Percentiles rank a stretch among this genome's conserved stretches.
These are phyloP conservation scores for Platycnemis pennipes DNA, from an alignment of 2,888 invertebrate genomes.

Conservation along the genomic window DNA sequence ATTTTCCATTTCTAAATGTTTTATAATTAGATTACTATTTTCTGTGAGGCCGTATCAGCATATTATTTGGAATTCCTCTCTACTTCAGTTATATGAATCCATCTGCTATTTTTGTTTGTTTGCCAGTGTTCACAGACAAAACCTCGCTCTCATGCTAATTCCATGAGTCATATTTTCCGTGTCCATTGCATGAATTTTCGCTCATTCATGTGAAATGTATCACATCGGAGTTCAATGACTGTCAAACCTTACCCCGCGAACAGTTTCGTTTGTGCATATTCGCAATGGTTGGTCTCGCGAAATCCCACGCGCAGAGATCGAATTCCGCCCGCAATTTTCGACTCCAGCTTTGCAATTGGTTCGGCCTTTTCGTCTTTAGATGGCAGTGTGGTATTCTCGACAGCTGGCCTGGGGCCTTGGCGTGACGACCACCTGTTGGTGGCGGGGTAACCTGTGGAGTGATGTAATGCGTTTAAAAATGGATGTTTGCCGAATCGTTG, in stretches of 20 bases:
- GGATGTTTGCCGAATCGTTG: constrained; percentile 27
- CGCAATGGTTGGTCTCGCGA: background rate
- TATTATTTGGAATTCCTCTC: background rate
- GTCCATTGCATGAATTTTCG: background rate
- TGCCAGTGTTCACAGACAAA: background rate
- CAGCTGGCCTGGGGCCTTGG: background rate
- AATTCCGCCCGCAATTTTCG: background rate
- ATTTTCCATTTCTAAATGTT: background rate
- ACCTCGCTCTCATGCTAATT: background rate
- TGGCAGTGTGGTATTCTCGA: background rate
- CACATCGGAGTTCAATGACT: background rate
- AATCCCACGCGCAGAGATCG: background rate
- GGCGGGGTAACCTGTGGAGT: constrained; percentile 37
- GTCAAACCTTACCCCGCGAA: background rate
- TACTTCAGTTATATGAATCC: background rate
- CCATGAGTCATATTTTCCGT: background rate
- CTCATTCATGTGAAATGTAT: background rate
- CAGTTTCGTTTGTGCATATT: background rate
- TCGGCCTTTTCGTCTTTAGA: constrained; percentile 11
- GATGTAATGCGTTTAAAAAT: constrained; percentile 49
- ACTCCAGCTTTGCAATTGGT: background rate
- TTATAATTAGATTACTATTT: background rate
- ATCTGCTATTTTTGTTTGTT: background rate
- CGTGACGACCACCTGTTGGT: constrained; percentile 47
- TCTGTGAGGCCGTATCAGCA: background rate